Evolutionary conservation across 2,888 invertebrate genomes (phyloP).

Genomic region (Craniophora ligustri): DNA sequence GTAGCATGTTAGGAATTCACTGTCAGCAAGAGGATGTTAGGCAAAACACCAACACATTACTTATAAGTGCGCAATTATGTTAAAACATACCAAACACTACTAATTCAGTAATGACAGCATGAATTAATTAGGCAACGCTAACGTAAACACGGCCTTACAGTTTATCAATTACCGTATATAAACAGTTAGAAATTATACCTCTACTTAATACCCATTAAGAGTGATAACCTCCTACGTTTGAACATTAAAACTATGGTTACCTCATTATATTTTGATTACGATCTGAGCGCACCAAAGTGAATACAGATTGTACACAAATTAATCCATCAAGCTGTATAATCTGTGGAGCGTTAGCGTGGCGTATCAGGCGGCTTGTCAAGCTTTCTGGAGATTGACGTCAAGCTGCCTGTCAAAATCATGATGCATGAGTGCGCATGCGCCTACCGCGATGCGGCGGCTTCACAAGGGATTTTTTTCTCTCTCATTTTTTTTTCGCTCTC

Average conservation of each 20-base stretch:
- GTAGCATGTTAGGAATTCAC: slow-evolving; percentile 18
- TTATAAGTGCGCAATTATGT: slow-evolving; percentile 26
- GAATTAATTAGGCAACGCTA: slow-evolving; percentile 9
- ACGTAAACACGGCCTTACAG: slow-evolving; percentile 21
- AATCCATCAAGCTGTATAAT: slow-evolving; percentile 85
- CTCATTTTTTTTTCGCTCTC: slow-evolving; percentile 47
- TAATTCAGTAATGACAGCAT: slow-evolving; percentile 30
- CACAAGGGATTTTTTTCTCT: slow-evolving; percentile 61
- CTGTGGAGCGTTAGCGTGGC: slow-evolving; percentile 72
- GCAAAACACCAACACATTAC: slow-evolving; percentile 32
- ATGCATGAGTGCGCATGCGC: slow-evolving; percentile 83
- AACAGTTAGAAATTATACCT: slow-evolving; percentile 36
- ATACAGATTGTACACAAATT: slow-evolving; percentile 72
- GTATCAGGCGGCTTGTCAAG: slow-evolving; percentile 75
- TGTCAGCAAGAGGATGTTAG: slow-evolving; percentile 31
- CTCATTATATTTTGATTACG: slow-evolving; percentile 70
- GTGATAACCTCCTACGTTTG: slow-evolving; percentile 38
- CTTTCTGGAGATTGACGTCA: slow-evolving; percentile 67
- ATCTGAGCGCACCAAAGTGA: slow-evolving; percentile 59
- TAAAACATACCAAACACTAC: slow-evolving; percentile 24
- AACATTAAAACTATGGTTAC: slow-evolving; percentile 50
- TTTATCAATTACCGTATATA: slow-evolving; percentile 30
- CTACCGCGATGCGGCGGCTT: slow-evolving; percentile 72
- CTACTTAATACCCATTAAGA: slow-evolving; percentile 39
- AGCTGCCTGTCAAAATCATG: slow-evolving; percentile 82